Evolutionary conservation across 2,113 vertebrate species (phyloP), one percentile per base, ranked within the genome.

Genomic region (Condylura cristata): DNA sequence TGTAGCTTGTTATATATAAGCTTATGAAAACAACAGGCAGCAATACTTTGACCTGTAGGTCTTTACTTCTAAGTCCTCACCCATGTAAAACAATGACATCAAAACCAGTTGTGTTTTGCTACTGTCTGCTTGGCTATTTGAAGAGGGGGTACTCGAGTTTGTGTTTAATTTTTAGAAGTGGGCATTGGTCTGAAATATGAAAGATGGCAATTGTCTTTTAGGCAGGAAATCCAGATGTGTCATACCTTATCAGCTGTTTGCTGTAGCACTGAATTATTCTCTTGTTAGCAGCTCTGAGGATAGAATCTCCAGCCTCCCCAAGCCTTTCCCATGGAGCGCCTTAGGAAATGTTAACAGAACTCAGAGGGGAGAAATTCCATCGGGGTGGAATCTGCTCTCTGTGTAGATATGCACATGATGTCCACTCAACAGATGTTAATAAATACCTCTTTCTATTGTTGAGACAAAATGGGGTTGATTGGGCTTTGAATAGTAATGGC

Each of bases 371-470:
- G 39, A 81, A 44, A 84, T 61, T 82, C 85, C 51, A 44, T 0
- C 1, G 18, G 30, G 3, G 18, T 44, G 30, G 53, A 74, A 75
- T 91, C 34, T 32, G 56, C 37, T 58, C 63, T 78, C 28, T 61
- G 8, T 83, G 79, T 89, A 90, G 88, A 89, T 74, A 71, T 17
- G 86, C 61, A 74, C 58, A 41, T 90, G 56, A 22, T 20, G 37
- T 24, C n/a, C 76, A 48, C 89, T 88, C 66, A 58, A 16, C 26
- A 87, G 65, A 70, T 93, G 89, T 89, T 93, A 93, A 97, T 96
- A 95, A 96, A 94, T 89, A 90, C 66, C 86, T 91, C 39, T 76
- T 89, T 60, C 71, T 76, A 66, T 94, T 93, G 93, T 95, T 95
- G 58, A 63, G 65, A 68, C 68, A 83, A 96, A 93, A 89, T 51